Evolutionary conservation across 2,888 invertebrate species (phyloP).

Genomic region (Cosmorhoe ocellata): DNA sequence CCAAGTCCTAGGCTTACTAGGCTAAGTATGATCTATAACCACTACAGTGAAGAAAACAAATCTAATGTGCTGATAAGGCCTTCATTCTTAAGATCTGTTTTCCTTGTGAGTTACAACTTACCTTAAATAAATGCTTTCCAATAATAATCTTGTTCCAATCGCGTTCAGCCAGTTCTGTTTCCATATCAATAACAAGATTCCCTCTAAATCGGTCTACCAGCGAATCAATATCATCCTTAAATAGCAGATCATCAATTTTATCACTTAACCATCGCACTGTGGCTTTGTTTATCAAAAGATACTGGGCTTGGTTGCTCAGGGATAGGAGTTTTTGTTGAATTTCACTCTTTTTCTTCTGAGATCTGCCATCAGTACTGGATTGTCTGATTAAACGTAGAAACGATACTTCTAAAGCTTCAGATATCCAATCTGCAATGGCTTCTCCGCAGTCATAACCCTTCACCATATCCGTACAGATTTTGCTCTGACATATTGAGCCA

Average conservation of each 20-base stretch:
- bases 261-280: conserved; percentile 88
- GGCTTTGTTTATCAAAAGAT: conserved; percentile 89
- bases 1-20: too few relatives aligned
- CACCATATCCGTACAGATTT: conserved; percentile 92
- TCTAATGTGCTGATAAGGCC: too few relatives aligned
- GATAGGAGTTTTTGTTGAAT: conserved; percentile 68
- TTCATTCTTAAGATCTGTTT: too few relatives aligned
- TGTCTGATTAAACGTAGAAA: conserved; percentile 88
- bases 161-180: conserved; percentile 89
- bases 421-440: conserved; percentile 91
- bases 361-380: conserved; percentile 59
- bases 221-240: conserved; percentile 78
- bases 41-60: too few relatives aligned
- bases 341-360: conserved; percentile 55
- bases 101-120: conserved; percentile 49
- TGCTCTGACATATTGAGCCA: conserved; percentile 86
- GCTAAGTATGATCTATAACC: too few relatives aligned
- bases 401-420: conserved; percentile 85
- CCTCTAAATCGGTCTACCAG: conserved; percentile 92
- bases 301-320: conserved; percentile 93
- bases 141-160: conserved; percentile 85
- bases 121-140: conserved; percentile 85
- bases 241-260: conserved; percentile 80
- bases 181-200: conserved; percentile 92
- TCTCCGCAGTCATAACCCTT: conserved; percentile 93